Evolutionary conservation across 2,113 vertebrate genomes (phyloP).

Genomic region (Plestiodon gilberti): DNA sequence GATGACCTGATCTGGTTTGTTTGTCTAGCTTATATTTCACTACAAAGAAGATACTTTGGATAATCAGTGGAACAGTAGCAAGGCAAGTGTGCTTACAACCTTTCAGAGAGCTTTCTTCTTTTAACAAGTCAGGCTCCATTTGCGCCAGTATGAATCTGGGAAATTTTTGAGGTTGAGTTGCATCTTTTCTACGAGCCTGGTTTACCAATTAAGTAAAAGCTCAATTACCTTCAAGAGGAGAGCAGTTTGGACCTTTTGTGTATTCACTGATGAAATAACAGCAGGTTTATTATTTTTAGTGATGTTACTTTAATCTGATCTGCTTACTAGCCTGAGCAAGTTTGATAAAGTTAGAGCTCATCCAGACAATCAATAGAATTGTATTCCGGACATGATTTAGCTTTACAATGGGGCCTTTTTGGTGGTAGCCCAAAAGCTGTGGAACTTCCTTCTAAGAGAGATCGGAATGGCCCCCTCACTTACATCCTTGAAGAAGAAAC

Average conservation of each 20-base stretch:
- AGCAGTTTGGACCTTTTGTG: background rate
- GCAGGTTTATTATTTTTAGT: background rate
- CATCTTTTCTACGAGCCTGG: background rate
- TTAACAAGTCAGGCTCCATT: background rate
- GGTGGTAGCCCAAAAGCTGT: too few relatives aligned
- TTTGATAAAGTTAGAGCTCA: background rate
- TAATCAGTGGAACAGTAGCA: background rate
- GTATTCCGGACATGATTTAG: background rate
- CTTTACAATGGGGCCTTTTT: background rate
- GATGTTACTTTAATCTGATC: background rate
- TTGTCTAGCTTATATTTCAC: conserved; percentile 13
- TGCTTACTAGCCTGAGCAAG: background rate
- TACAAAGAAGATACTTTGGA: conserved; percentile 38
- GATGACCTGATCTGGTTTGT: conserved; percentile 38
- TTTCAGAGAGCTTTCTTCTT: background rate
- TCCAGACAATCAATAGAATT: background rate
- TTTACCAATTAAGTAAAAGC: background rate
- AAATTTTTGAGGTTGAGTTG: background rate
- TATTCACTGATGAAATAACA: background rate
- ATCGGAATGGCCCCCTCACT: background rate
- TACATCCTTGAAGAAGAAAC: too few relatives aligned
- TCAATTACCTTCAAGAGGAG: background rate
- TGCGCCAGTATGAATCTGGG: background rate
- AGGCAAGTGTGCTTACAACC: background rate
- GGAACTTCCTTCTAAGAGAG: too few relatives aligned